A percentile compares a stretch with the other conserved stretches of the same genome.
phyloP scores from a whole-genome alignment of 2,113 vertebrate species.

The Elephas maximus region DNA sequence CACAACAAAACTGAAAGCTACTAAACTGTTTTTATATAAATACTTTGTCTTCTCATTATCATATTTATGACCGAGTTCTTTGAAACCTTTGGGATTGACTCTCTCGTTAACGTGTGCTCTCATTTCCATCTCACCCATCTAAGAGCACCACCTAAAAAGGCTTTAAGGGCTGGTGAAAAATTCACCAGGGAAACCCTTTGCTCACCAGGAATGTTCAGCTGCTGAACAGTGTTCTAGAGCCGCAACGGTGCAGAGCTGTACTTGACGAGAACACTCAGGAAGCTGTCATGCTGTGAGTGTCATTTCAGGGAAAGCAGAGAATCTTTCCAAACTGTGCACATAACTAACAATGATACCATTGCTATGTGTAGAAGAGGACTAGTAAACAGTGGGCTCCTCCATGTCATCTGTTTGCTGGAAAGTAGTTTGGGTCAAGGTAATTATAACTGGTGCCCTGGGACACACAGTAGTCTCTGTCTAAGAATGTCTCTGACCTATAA shows the following conservation, averaged over 20 bases:
- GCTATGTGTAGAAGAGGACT: slow-evolving; percentile 89
- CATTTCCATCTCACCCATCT: slow-evolving; percentile 86
- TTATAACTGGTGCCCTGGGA: slow-evolving; percentile 97
- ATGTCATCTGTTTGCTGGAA: slow-evolving; percentile 99
- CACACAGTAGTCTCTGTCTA: slow-evolving; percentile 99
- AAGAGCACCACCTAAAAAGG: slow-evolving; percentile 85
- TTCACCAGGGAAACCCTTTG: slow-evolving; percentile 86
- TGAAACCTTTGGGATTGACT: slow-evolving; percentile 91
- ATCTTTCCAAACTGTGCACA: slow-evolving; percentile 90
- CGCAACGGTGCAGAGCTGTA: slow-evolving; percentile 88
- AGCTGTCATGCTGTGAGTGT: slow-evolving; percentile 90
- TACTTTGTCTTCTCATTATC: slow-evolving; percentile 92
- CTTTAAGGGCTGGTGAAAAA: slow-evolving; percentile 82
- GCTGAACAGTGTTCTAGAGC: slow-evolving; percentile 89
- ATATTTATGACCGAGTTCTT: slow-evolving; percentile 89
- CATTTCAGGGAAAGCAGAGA: slow-evolving; percentile 90
- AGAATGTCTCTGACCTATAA: slow-evolving; percentile 95
- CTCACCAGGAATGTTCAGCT: slow-evolving; percentile 94
- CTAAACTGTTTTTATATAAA: slow-evolving; percentile 93
- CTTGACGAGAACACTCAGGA: slow-evolving; percentile 89
- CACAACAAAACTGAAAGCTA: slow-evolving; percentile 92
- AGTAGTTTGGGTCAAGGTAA: slow-evolving; percentile 99
- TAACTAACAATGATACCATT: slow-evolving; percentile 89
- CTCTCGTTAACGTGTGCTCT: slow-evolving; percentile 87
- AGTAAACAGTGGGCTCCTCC: slow-evolving; percentile 88